phyloP scores from a whole-genome alignment of 2,888 invertebrate species.

The Drosophila barbarae region DNA sequence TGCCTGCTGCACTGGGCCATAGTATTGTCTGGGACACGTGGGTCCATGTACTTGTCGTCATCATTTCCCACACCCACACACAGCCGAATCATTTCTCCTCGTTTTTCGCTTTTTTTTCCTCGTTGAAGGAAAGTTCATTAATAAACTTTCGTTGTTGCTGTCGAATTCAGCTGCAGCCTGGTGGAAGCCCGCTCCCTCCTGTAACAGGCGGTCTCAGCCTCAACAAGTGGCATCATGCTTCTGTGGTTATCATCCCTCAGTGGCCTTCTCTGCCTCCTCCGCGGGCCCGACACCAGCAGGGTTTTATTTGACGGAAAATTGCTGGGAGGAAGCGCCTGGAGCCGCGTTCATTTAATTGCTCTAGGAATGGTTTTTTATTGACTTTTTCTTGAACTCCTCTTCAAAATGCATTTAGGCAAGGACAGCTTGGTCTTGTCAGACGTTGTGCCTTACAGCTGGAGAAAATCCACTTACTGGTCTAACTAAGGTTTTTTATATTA shows the following conservation, averaged over 20 bases:
- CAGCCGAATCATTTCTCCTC: constrained; percentile 10
- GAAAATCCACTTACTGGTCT: not conserved
- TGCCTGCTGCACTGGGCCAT: constrained; percentile 52
- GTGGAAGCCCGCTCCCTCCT: constrained; percentile 1
- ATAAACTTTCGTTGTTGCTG: constrained; percentile 68
- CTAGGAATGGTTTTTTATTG: constrained; percentile 70
- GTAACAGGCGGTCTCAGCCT: constrained; percentile 32
- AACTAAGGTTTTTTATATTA: not conserved
- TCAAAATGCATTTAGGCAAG: constrained; percentile 31
- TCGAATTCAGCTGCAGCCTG: constrained; percentile 60
- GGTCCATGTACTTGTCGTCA: constrained; percentile 30
- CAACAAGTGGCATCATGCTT: constrained; percentile 68
- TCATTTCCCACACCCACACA: constrained; percentile 30
- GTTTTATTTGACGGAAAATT: constrained; percentile 66
- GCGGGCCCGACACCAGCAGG: constrained; percentile 60
- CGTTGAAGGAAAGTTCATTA: constrained; percentile 64
- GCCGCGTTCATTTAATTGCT: constrained; percentile 64
- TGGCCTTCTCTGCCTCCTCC: constrained; percentile 27
- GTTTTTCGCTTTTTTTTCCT: constrained; percentile 11
- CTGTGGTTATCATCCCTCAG: constrained; percentile 31
- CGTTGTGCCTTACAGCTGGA: not conserved
- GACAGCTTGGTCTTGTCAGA: not conserved
- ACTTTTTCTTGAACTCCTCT: constrained; percentile 64
- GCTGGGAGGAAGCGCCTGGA: constrained; percentile 51
- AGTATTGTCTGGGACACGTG: constrained; percentile 44